These are phyloP conservation scores for Cotesia glomerata DNA, from an alignment of 1,140 invertebrate species.

Conservation along the genomic window DNA sequence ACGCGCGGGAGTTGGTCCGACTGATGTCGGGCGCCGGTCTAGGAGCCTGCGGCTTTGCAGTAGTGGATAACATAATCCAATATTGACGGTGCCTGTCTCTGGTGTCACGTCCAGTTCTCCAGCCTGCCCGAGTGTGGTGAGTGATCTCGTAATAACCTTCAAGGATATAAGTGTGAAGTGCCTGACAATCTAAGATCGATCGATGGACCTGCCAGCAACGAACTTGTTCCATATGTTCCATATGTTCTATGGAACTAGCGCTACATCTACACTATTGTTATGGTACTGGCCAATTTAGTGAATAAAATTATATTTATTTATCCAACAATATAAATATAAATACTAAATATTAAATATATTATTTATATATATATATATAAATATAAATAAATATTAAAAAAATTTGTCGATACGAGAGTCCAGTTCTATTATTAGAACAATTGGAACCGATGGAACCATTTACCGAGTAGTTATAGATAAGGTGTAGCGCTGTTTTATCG, in stretches of 20 bases:
- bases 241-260: constrained; percentile 1
- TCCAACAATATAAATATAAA: too few species aligned
- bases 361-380: too few species aligned
- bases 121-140: constrained; percentile 59
- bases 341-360: too few species aligned
- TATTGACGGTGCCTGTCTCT: constrained; percentile 65
- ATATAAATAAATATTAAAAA: too few species aligned
- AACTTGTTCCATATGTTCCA: constrained; percentile 40
- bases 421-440: too few species aligned
- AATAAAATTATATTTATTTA: not conserved
- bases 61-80: constrained; percentile 74
- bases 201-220: constrained; percentile 48
- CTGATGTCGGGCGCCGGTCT: constrained; percentile 89
- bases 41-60: constrained; percentile 93
- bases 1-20: constrained; percentile 85
- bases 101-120: constrained; percentile 59
- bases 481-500: constrained; percentile 41
- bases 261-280: constrained; percentile 19
- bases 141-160: constrained; percentile 48
- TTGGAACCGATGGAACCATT: constrained; percentile 34
- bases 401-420: too few species aligned
- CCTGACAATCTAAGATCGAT: constrained; percentile 47
- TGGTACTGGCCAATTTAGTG: not conserved
- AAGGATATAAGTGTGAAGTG: constrained; percentile 39
- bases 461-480: constrained; percentile 33